These are phyloP conservation scores for Eleutherodactylus coqui DNA, from an alignment of 2,797 vertebrate genomes.

Conservation along the genomic window DNA sequence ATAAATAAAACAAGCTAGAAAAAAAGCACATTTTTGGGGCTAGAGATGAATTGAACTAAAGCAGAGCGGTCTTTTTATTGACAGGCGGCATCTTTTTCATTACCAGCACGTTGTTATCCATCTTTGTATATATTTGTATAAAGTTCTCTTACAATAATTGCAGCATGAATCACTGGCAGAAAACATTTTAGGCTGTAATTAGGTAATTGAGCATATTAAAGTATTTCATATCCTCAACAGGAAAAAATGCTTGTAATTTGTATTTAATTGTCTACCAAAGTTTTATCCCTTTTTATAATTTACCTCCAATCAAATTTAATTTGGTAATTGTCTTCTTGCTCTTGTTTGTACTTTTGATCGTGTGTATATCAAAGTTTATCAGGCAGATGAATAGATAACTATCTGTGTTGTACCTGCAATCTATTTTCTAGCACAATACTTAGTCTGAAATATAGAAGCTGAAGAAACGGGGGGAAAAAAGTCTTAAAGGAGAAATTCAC, in stretches of 20 bases:
- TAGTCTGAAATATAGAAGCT: neutral
- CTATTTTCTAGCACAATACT: neutral
- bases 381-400: neutral
- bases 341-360: conserved; percentile 42
- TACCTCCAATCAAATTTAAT: conserved; percentile 50
- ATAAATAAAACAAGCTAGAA: neutral
- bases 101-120: conserved; percentile 36
- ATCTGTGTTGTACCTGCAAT: neutral
- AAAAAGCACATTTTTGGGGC: neutral
- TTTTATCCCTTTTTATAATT: conserved; percentile 39
- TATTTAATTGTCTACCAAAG: conserved; percentile 59
- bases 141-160: conserved; percentile 50
- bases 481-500: neutral
- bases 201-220: conserved; percentile 62
- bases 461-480: neutral
- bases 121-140: conserved; percentile 50
- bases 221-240: conserved; percentile 54
- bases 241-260: conserved; percentile 60
- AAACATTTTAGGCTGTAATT: conserved; percentile 63
- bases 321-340: conserved; percentile 44
- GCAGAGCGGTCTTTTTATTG: conserved; percentile 34
- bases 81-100: neutral
- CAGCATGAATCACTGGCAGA: conserved; percentile 60
- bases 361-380: conserved; percentile 40
- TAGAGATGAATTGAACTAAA: neutral